These are phyloP conservation scores for Acinonyx jubatus DNA, from an alignment of 2,113 vertebrate species.

Conservation along the genomic window DNA sequence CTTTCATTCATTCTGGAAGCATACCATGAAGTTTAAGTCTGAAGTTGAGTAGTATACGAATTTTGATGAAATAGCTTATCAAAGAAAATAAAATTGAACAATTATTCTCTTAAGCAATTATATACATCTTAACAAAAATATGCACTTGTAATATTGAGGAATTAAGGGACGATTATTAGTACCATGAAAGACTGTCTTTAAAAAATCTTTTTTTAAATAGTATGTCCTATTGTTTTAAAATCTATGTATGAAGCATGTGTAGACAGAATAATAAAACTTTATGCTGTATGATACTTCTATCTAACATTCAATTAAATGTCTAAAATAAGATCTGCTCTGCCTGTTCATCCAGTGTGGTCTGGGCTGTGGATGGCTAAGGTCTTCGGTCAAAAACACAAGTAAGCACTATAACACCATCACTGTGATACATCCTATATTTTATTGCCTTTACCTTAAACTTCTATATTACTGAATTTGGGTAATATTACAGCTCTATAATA, in stretches of 20 bases:
- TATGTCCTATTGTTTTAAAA: not conserved
- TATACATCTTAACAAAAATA: slow-evolving; percentile 25
- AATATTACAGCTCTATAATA: not conserved
- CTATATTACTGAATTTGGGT: not conserved
- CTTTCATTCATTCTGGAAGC: not conserved
- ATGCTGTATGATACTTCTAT: not conserved
- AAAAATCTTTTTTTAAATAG: not conserved
- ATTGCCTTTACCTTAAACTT: not conserved
- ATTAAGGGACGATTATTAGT: not conserved
- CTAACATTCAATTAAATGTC: not conserved
- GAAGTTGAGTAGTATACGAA: not conserved
- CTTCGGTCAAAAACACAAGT: not conserved
- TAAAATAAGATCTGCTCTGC: not conserved
- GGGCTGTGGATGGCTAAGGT: not conserved
- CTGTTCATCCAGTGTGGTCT: not conserved
- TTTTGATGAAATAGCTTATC: slow-evolving; percentile 41
- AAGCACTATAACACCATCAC: not conserved
- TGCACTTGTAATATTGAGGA: not conserved
- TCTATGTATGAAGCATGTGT: not conserved
- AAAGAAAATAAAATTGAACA: slow-evolving; percentile 33
- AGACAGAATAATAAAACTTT: not conserved
- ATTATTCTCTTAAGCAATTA: not conserved
- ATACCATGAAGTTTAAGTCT: slow-evolving; percentile 4
- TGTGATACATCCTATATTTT: not conserved
- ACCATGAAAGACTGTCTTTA: not conserved